phyloP scores from a whole-genome alignment of 2,113 vertebrate species.

The Antechinus flavipes region DNA sequence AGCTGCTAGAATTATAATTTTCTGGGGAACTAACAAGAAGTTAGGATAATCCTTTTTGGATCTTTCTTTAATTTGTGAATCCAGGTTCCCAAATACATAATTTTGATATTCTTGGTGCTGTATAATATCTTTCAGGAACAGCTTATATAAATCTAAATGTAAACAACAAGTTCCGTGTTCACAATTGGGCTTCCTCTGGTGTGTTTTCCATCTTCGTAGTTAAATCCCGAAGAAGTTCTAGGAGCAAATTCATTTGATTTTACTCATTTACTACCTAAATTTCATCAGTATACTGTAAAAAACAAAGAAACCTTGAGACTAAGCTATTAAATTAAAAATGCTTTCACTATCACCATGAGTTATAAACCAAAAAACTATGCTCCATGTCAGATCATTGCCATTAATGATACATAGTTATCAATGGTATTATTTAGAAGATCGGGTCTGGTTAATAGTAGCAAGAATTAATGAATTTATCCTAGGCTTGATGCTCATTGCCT shows the following conservation, averaged over 20 bases:
- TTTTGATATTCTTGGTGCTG: background rate
- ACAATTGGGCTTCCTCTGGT: background rate
- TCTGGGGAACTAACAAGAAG: background rate
- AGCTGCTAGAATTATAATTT: background rate
- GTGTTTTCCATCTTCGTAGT: background rate
- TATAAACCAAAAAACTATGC: background rate
- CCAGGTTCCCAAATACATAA: background rate
- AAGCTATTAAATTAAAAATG: background rate
- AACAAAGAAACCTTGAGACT: background rate
- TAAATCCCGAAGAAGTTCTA: background rate
- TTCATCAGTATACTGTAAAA: background rate
- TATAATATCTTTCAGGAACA: background rate
- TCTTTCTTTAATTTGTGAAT: background rate
- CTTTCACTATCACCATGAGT: background rate
- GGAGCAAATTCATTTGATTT: background rate
- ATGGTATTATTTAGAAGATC: background rate
- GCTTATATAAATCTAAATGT: background rate
- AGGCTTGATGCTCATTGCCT: background rate
- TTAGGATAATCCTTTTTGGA: background rate
- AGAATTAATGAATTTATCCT: slow-evolving; percentile 8
- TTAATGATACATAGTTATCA: background rate
- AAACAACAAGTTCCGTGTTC: background rate
- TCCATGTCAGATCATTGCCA: background rate
- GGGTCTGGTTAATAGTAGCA: background rate
- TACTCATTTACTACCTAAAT: background rate